Evolutionary conservation across 1,140 invertebrate genomes (phyloP), one percentile per base, ranked within the genome.

Genomic region (Babylonia areolata): DNA sequence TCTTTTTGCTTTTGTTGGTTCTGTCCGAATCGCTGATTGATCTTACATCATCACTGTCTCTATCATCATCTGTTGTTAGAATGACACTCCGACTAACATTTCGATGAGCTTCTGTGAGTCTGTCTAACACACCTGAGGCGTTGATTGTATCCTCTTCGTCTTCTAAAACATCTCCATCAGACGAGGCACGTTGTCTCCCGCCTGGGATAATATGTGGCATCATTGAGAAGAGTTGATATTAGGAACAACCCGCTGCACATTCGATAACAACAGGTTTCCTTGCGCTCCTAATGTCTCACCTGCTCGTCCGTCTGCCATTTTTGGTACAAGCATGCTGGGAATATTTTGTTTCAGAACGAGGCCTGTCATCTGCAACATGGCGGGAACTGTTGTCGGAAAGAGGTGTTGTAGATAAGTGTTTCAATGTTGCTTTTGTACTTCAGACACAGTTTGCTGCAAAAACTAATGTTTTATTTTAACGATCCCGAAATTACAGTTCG

Each of bases 131-230:
- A 81, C 64, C 81, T 81, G 69, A 64, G 33, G 80, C 83, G 37
- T 73, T 71, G 73, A 81, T 87, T 86, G 35, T 84, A 46, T 89
- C 87, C 23, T 88, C 86, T 23, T 89, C 88, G 71, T 91, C 89
- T 37, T 93, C 91, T 75, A 92, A 85, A 54, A 91, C 85, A 89
- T 91, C 90, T 58, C 90, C 91, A 83, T 91, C 92, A 75, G 92
- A 92, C 77, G 89, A 89, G 64, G 92, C 87, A 89, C 91, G 87
- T 81, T 88, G 91, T 88, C 91, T 90, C 82, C 90, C 89, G 83
- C 88, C 89, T 64, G 89, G 91, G 69, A 90, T 90, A 84, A 79
- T 86, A 84, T 90, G 85, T 87, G 87, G 88, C 89, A 92, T 90
- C 46, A 84, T 89, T 88, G 73, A 71, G 31, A 86, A 69, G 80